Evolutionary conservation across 2,888 invertebrate species (phyloP).

Genomic region (Drosophila acutilabella): DNA sequence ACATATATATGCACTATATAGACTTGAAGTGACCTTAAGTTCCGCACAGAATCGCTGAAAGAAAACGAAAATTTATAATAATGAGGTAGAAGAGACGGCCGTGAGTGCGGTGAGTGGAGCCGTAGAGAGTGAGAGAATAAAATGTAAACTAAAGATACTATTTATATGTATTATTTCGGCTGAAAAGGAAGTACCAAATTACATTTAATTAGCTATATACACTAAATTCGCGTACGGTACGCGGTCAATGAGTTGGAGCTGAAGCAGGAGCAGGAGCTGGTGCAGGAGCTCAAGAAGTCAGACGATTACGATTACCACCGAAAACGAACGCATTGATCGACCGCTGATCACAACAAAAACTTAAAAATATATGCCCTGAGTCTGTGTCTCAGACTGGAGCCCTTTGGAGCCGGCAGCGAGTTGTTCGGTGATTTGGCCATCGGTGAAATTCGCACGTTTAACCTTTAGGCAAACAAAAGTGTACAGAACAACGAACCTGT

Average conservation of each 20-base stretch:
- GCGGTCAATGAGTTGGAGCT: slow-evolving; percentile 52
- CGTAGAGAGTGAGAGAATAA: slow-evolving; percentile 54
- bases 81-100: slow-evolving; percentile 44
- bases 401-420: slow-evolving; percentile 23
- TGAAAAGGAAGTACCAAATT: slow-evolving; percentile 84
- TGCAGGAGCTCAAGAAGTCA: slow-evolving; percentile 74
- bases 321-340: slow-evolving; percentile 70
- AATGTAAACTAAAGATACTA: slow-evolving; percentile 80
- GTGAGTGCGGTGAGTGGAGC: background rate
- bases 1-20: slow-evolving; percentile 5
- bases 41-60: slow-evolving; percentile 52
- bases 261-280: slow-evolving; percentile 36
- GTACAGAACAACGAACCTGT: slow-evolving; percentile 75
- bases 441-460: slow-evolving; percentile 83
- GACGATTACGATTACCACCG: slow-evolving; percentile 80
- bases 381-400: slow-evolving; percentile 10
- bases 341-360: slow-evolving; percentile 52
- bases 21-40: slow-evolving; percentile 66
- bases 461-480: slow-evolving; percentile 76
- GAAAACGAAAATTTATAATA: slow-evolving; percentile 80
- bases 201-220: slow-evolving; percentile 83
- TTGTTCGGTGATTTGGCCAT: slow-evolving; percentile 41
- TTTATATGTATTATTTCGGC: slow-evolving; percentile 82
- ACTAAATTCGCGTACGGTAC: slow-evolving; percentile 80
- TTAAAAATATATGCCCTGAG: slow-evolving; percentile 23